phyloP scores from a whole-genome alignment of 2,888 invertebrate species.

The Craniophora ligustri region DNA sequence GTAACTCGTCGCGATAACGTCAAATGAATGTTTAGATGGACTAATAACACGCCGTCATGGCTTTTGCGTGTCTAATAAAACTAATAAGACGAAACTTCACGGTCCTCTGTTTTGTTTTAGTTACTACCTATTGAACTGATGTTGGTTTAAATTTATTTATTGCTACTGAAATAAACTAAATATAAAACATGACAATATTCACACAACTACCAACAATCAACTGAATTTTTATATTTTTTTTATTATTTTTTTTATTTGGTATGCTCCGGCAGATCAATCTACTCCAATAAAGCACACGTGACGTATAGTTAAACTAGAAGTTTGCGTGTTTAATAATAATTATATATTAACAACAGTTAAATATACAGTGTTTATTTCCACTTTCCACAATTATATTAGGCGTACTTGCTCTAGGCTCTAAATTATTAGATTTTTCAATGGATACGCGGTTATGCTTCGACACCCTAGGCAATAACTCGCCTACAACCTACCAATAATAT shows the following conservation, averaged over 20 bases:
- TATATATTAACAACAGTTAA: too few relatives aligned
- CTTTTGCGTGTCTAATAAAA: constrained; percentile 13
- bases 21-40: constrained; percentile 54
- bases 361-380: too few relatives aligned
- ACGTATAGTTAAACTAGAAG: too few relatives aligned
- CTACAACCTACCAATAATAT: constrained; percentile 41
- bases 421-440: constrained; percentile 19
- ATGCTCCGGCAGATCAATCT: constrained; percentile 10
- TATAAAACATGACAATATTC: constrained; percentile 5
- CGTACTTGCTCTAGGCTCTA: too few relatives aligned
- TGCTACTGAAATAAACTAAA: background rate
- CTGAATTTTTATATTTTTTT: too few relatives aligned
- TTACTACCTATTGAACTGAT: background rate
- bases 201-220: too few relatives aligned
- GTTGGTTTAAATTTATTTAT: background rate
- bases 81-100: background rate
- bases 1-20: constrained; percentile 54
- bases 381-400: too few relatives aligned
- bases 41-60: constrained; percentile 47
- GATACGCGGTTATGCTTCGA: constrained; percentile 26
- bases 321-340: too few relatives aligned
- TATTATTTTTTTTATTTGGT: background rate
- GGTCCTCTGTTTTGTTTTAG: background rate
- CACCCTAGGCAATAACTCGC: constrained; percentile 52
- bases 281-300: too few relatives aligned